Evolutionary conservation across 2,113 vertebrate species (phyloP).

Genomic region (Microtus richardsoni): DNA sequence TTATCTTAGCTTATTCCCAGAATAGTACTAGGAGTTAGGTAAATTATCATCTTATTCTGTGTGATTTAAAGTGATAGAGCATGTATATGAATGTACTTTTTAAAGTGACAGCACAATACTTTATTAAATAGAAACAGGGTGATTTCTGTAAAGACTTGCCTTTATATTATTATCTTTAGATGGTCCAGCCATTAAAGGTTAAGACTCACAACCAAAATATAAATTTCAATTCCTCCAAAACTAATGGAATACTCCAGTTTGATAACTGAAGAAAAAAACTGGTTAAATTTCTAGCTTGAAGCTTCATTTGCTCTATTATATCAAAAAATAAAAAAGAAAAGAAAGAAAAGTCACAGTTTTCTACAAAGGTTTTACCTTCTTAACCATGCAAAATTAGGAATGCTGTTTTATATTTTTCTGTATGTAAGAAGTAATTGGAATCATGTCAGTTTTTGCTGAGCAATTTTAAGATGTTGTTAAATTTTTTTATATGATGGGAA

Average conservation of each 20-base stretch:
- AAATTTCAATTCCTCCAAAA: not conserved
- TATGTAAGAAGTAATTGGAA: not conserved
- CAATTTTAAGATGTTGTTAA: not conserved
- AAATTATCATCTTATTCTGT: not conserved
- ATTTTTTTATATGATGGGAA: not conserved
- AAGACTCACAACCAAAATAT: not conserved
- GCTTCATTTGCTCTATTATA: not conserved
- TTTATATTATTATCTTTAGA: not conserved
- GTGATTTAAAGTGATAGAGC: not conserved
- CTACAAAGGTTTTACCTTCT: not conserved
- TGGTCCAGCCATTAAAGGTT: not conserved
- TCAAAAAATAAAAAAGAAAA: no score
- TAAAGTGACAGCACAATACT: not conserved
- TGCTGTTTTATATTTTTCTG: not conserved
- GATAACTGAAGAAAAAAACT: not conserved
- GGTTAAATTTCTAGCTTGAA: not conserved
- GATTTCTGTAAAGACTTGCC: not conserved
- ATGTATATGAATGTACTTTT: conserved; percentile 4
- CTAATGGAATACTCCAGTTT: not conserved
- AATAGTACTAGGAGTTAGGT: not conserved
- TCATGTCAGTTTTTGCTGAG: not conserved
- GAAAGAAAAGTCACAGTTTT: not conserved
- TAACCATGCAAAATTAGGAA: not conserved
- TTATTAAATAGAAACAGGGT: not conserved
- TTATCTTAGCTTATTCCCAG: conserved; percentile 2